Percentiles rank a stretch among this genome's conserved stretches.
phyloP scores from a whole-genome alignment of 1,140 invertebrate species.

The Bombyx mori region ASM3026992v2 NC_085111.1:14110501-14111000 shows the following conservation, averaged over 20 bases:
- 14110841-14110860: constrained; percentile 14
- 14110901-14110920: constrained; percentile 44
- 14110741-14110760: constrained; percentile 13
- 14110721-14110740: constrained; percentile 21
- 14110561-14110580: no score
- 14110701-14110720: constrained; percentile 44
- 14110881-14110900: constrained; percentile 26
- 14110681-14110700: constrained; percentile 36
- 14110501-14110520: no score
- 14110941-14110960: constrained; percentile 5
- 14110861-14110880: constrained; percentile 10
- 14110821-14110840: constrained; percentile 22
- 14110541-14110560: no score
- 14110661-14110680: constrained; percentile 33
- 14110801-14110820: constrained; percentile 26
- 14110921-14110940: constrained; percentile 19
- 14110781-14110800: constrained; percentile 14
- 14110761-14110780: constrained; percentile 41
- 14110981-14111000: no score
- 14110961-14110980: no score
- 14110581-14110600: no score
- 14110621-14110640: constrained; percentile 7
- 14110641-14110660: constrained; percentile 43
- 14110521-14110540: no score
- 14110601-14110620: no score